Evolutionary conservation across 2,113 vertebrate genomes (phyloP).

Genomic region (Catharus fuscescens): DNA sequence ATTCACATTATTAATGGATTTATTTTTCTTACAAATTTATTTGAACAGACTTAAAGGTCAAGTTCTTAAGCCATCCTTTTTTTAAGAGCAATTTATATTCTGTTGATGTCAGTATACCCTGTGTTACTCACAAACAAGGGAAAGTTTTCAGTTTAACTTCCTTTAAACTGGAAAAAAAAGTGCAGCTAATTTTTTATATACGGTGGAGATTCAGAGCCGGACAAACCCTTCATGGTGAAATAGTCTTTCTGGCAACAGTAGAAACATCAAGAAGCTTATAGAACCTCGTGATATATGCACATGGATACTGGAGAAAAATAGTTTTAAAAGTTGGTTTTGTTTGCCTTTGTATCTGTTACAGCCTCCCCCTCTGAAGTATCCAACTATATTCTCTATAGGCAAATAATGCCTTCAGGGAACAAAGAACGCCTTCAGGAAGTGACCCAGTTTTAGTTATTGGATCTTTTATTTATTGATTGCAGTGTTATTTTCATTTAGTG

Average conservation of each 20-base stretch:
- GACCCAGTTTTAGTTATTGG: background rate
- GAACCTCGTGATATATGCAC: background rate
- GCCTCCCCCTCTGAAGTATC: background rate
- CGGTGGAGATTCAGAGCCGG: background rate
- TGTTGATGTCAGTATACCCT: background rate
- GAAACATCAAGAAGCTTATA: background rate
- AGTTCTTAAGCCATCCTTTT: background rate
- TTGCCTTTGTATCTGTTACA: background rate
- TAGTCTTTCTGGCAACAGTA: background rate
- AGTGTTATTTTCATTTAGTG: background rate
- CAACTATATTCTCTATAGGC: fast-evolving
- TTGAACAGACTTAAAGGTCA: background rate
- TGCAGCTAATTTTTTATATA: background rate
- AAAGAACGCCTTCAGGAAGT: background rate
- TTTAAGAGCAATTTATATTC: background rate
- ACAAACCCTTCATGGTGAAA: background rate
- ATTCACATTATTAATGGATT: background rate
- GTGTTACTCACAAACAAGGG: background rate
- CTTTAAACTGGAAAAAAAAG: background rate
- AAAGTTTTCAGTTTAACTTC: background rate
- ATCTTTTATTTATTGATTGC: background rate
- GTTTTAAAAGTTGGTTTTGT: background rate
- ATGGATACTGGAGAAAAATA: background rate
- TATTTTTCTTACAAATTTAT: background rate
- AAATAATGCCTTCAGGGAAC: background rate